Evolutionary conservation across 2,113 vertebrate species (phyloP), one percentile per base, ranked within the genome.

Genomic region (Gopherus flavomarginatus): DNA sequence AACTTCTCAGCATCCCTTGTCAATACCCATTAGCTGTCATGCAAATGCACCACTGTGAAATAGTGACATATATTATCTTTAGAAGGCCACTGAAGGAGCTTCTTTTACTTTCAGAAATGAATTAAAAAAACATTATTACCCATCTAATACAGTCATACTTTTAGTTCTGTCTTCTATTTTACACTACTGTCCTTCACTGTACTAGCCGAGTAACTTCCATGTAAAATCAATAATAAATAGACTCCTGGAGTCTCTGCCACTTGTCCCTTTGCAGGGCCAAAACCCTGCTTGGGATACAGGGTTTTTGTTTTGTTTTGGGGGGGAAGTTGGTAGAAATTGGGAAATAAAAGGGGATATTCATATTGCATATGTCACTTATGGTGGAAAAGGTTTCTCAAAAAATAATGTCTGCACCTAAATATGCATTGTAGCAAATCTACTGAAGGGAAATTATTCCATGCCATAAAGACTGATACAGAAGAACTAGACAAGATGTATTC

Each of bases 401-500:
- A 78, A 44, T 44, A 47, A 27, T 13, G 24, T 13, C 75, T 78
- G 11, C 22, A 72, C 65, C 65, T 72, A 22, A 72, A 72, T 38
- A 5, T 0, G 0, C 31, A 65, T 54, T 0, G 1, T 0, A 80
- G 7, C 27, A 29, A 29, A 44, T 47, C 38, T 78, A 27, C 22
- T 42, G 24, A 78, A 90, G 81, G 3, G 53, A 95, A 89, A 85
- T 2, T 49, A 3, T 21, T 54, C 9, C 26, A 52, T 52, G 59
- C 7, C 6, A 35, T 1, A 1, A 49, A 2, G 2, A 6, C 5
- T n/a, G 42, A 11, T 10, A 84, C 81, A 85, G 21, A 42, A 49
- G 79, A 31, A 5, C 2, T 47, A 69, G 31, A 50, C 35, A 65
- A 29, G n/a, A 31, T 65, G 9, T 1, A 59, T 54, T 24, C 38